Evolutionary conservation across 2,113 vertebrate genomes (phyloP).

Genomic region (Acrocephalus arundinaceus): DNA sequence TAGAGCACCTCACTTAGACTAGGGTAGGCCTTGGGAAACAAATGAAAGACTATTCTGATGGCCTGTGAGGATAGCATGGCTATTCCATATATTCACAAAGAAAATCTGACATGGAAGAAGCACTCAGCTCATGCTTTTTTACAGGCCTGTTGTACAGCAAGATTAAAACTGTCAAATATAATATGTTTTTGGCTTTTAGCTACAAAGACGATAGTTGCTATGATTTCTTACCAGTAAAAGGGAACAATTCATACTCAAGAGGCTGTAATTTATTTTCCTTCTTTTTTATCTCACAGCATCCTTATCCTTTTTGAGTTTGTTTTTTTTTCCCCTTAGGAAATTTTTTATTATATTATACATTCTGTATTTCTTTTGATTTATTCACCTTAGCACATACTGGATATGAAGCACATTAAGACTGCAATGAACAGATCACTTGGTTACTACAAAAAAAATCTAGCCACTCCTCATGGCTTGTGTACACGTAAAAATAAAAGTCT

Average conservation of each 20-base stretch:
- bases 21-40: not conserved
- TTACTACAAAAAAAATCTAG: not conserved
- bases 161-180: not conserved
- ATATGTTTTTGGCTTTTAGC: conserved; percentile 1
- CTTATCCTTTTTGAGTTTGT: not conserved
- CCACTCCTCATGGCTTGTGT: not conserved
- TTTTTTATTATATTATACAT: not conserved
- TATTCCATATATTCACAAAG: not conserved
- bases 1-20: not conserved
- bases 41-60: not conserved
- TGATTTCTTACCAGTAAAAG: not conserved
- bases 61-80: not conserved
- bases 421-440: not conserved
- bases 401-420: not conserved
- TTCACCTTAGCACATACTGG: not conserved
- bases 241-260: not conserved
- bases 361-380: conserved; percentile 4
- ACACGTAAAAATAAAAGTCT: not conserved
- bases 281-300: not conserved
- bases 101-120: not conserved
- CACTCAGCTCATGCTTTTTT: not conserved
- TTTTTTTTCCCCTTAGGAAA: not conserved
- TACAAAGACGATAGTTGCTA: not conserved
- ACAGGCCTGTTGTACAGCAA: not conserved
- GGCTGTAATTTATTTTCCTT: not conserved